These are phyloP conservation scores for Terebella lapidaria DNA, from an alignment of 2,888 invertebrate species.

Conservation along the genomic window DNA sequence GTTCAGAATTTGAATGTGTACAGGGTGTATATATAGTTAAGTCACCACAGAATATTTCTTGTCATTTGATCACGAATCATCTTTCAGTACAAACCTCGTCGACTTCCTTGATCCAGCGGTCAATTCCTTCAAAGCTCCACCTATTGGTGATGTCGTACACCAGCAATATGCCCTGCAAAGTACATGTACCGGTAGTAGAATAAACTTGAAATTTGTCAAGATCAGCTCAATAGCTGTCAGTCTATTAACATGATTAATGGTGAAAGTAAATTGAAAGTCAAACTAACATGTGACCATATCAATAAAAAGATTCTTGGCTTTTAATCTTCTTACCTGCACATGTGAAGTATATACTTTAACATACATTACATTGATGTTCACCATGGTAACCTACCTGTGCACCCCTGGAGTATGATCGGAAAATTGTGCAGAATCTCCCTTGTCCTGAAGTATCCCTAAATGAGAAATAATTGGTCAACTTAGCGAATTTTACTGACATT, in stretches of 20 bases:
- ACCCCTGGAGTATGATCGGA: slow-evolving; percentile 91
- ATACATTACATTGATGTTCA: no score
- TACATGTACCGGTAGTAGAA: no score
- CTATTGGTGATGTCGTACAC: slow-evolving; percentile 98
- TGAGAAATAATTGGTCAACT: background rate
- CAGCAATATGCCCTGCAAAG: slow-evolving; percentile 76
- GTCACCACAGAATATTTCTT: background rate
- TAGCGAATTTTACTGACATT: background rate
- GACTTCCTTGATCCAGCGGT: slow-evolving; percentile 94
- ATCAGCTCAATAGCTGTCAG: background rate
- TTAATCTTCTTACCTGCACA: no score
- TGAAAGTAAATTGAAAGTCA: background rate
- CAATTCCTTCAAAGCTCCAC: slow-evolving; percentile 97
- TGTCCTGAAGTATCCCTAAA: slow-evolving; percentile 75
- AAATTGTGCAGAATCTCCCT: slow-evolving; percentile 94
- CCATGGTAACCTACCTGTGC: slow-evolving; percentile 64
- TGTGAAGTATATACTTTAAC: no score
- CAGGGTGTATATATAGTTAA: background rate
- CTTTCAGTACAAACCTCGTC: slow-evolving; percentile 71
- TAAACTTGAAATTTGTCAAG: background rate
- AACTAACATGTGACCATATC: no score
- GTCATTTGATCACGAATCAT: background rate
- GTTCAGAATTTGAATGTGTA: background rate
- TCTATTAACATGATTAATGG: background rate
- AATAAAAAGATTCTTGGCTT: no score